Percentiles rank a stretch among this genome's conserved stretches.
phyloP scores from a whole-genome alignment of 2,113 vertebrate genomes.

The Lepus timidus region DNA sequence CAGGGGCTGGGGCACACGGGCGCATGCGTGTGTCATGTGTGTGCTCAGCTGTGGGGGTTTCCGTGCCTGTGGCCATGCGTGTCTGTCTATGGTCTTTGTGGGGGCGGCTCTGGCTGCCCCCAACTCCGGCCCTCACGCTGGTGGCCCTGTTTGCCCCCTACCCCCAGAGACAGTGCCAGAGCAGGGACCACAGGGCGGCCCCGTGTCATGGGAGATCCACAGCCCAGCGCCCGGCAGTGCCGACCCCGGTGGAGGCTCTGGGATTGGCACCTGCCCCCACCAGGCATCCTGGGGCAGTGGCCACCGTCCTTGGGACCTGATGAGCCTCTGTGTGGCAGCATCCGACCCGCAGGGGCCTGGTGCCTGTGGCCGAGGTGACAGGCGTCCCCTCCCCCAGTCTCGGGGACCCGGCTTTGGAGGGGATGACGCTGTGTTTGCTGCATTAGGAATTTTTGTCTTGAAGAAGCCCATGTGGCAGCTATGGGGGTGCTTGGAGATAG shows the following conservation, averaged over 20 bases:
- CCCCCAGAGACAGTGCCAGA: not conserved
- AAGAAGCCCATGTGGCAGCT: too few species aligned
- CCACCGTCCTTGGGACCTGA: not conserved
- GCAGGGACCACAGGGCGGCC: accelerated
- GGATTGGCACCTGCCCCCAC: not conserved
- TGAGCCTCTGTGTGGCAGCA: too few species aligned
- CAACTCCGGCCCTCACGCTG: not conserved
- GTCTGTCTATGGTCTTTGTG: not conserved
- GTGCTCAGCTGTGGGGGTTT: not conserved
- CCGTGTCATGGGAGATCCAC: too few species aligned
- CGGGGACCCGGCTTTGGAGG: not conserved
- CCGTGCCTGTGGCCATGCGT: not conserved
- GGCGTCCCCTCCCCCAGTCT: accelerated
- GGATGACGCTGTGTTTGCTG: accelerated
- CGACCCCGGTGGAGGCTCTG: not conserved
- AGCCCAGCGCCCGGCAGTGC: not conserved
- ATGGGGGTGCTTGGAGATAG: too few species aligned
- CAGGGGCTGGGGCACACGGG: too few species aligned
- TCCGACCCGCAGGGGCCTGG: too few species aligned
- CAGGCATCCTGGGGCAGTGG: accelerated
- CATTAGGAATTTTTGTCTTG: conserved; percentile 1
- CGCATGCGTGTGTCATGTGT: not conserved
- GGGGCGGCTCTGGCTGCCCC: not conserved
- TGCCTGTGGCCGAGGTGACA: accelerated
- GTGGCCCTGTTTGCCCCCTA: too few species aligned